These are phyloP conservation scores for Agriotes lineatus DNA, from an alignment of 2,888 invertebrate species.

Conservation along the genomic window DNA sequence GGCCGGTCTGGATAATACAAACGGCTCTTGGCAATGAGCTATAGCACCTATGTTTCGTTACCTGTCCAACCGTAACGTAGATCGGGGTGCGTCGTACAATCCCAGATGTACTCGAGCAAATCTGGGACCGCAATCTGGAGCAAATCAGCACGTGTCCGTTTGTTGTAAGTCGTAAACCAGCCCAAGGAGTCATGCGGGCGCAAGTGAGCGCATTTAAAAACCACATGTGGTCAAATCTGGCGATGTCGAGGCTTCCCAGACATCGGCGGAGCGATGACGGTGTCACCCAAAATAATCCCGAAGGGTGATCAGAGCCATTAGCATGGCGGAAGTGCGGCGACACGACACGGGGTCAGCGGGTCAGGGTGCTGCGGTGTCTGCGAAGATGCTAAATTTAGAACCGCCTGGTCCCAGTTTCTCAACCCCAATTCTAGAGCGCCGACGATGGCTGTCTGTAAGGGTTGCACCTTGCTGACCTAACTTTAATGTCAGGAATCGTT, in stretches of 20 bases:
- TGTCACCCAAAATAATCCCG: conserved; percentile 38
- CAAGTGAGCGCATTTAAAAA: conserved; percentile 1
- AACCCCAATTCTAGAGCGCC: conserved; percentile 4
- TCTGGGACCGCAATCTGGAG: neutral
- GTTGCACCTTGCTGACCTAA: neutral
- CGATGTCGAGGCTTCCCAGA: conserved; percentile 3
- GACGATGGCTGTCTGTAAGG: neutral
- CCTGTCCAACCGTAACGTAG: too few species aligned
- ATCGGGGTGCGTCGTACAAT: too few species aligned
- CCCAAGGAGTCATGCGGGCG: neutral
- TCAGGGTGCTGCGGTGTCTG: conserved; percentile 50
- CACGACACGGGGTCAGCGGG: conserved; percentile 55
- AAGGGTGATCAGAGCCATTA: conserved; percentile 53
- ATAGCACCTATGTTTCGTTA: too few species aligned
- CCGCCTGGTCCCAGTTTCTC: conserved; percentile 4
- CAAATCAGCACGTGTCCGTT: conserved; percentile 43
- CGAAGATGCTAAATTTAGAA: conserved; percentile 46
- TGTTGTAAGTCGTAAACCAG: conserved; percentile 21
- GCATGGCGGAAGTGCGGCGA: conserved; percentile 55
- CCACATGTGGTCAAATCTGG: conserved; percentile 38
- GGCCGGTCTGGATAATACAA: too few species aligned
- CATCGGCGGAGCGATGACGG: neutral
- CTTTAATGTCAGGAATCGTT: too few species aligned
- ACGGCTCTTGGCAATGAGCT: too few species aligned
- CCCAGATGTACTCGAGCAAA: conserved; percentile 1